Evolutionary conservation across 1,140 invertebrate species (phyloP), one percentile per base, ranked within the genome.

Genomic region (Mycetomoellerius zeteki): DNA sequence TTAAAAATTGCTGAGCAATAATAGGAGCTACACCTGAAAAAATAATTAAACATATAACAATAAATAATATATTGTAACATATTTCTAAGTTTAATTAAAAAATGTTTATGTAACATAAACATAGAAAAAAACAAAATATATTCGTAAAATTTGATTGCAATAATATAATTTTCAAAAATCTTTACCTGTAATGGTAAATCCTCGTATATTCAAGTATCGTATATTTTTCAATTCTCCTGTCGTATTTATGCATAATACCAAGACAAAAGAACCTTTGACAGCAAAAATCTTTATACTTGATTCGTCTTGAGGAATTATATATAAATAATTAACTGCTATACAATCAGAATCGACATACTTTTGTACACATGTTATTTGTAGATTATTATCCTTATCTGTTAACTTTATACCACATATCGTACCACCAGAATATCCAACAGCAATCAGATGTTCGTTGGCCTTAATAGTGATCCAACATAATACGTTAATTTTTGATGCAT

Each of bases 371-470:
- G 60, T 27, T 19, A 90, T 19, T 43, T 82, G 60, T 5, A 95
- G 24, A 58, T 1, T 52, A 6, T 85, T 56, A 43, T 92, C 27
- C 19, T 27, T 24, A 60, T 90, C 54, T 19, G 24, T 62, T 21
- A 94, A 37, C 37, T 82, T 85, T 19, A 94, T 14, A 56, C 89
- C 89, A 60, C 90, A 84, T 80, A 95, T 88, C 85, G 75, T 82
- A 8, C 95, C 95, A 89, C 94, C 92, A 21, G 88, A 85, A 78
- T 92, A 95, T 76, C 93, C 94, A 64, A 94, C 62, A 14, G 94
- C 27, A 7, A 95, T 87, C n/a, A 94, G 54, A 88, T 91, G 84
- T 56, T 86, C 71, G 1, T 86, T 81, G 10, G 71, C 43, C 6
- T 82, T 62, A 67, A 93, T 67, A 16, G 67, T 81, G 12, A 93